Conservation (phyloP, 2,797 vertebrate species). For the Trichosurus vulpecula region DNA sequence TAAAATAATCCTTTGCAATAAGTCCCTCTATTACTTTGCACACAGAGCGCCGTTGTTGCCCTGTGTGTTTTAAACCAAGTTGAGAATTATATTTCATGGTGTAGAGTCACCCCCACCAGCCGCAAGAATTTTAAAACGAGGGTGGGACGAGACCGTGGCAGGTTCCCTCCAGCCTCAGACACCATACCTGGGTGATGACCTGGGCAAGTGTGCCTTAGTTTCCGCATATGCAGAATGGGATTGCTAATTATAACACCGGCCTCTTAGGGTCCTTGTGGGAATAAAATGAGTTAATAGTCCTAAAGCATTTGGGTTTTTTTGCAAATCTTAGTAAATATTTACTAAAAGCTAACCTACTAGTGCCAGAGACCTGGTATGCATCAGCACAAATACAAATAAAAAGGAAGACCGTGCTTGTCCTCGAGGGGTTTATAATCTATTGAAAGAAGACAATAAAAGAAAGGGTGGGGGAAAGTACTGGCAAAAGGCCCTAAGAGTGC, state of each 20-base stretch:
- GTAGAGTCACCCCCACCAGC: too few relatives aligned
- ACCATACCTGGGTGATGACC: not conserved
- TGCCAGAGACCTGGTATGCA: not conserved
- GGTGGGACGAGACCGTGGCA: too few relatives aligned
- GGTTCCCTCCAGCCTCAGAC: not conserved
- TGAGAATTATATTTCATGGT: not conserved
- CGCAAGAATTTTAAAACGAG: not conserved
- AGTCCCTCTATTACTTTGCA: too few relatives aligned
- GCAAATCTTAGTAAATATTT: not conserved
- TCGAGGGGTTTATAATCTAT: not conserved
- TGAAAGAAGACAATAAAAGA: not conserved
- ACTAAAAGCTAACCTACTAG: not conserved
- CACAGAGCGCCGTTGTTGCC: not conserved
- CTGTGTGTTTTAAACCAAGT: too few relatives aligned
- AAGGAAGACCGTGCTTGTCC: not conserved
- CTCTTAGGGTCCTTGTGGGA: not conserved
- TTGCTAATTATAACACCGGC: not conserved
- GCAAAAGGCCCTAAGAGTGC: not conserved
- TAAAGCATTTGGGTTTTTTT: not conserved
- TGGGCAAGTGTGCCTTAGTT: not conserved
- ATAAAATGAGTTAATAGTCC: not conserved
- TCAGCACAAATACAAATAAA: not conserved
- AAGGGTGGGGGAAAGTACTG: not conserved
- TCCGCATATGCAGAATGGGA: not conserved
- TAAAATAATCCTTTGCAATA: rapidly evolving